Percentiles rank a stretch among this genome's conserved stretches.
Conservation (phyloP, 2,888 invertebrate species). For the Diarsia brunnea region DNA sequence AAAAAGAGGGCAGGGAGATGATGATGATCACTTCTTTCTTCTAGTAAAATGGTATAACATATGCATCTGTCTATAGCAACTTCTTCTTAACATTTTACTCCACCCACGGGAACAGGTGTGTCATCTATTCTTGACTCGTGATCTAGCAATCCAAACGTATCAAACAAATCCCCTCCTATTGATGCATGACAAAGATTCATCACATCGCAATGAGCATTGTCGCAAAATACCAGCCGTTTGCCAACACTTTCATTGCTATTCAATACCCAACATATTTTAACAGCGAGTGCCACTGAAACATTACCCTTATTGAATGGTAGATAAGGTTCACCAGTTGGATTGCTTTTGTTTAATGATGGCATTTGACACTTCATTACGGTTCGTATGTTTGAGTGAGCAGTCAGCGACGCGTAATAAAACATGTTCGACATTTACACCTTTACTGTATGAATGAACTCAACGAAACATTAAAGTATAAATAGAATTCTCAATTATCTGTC, state of each 20-base stretch:
- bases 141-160: conserved; percentile 14
- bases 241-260: conserved; percentile 55
- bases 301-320: fast-evolving
- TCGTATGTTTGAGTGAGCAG: conserved; percentile 38
- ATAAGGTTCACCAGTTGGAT: background rate
- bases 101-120: conserved; percentile 37
- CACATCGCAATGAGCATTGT: conserved; percentile 38
- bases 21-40: no score
- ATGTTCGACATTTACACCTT: background rate
- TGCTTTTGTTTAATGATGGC: background rate
- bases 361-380: conserved; percentile 38
- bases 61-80: background rate
- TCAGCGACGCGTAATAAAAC: conserved; percentile 3
- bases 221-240: conserved; percentile 40
- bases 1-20: no score
- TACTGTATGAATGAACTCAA: conserved; percentile 22
- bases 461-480: no score
- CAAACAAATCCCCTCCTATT: conserved; percentile 29
- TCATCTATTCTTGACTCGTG: conserved; percentile 14
- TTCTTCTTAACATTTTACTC: background rate
- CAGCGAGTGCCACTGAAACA: conserved; percentile 11
- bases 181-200: conserved; percentile 46
- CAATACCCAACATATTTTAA: conserved; percentile 22
- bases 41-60: background rate
- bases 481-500: background rate